Percentiles rank a stretch among this genome's conserved stretches.
These are phyloP conservation scores for Gobius niger DNA, from an alignment of 2,113 vertebrate species.

Conservation along the genomic window DNA sequence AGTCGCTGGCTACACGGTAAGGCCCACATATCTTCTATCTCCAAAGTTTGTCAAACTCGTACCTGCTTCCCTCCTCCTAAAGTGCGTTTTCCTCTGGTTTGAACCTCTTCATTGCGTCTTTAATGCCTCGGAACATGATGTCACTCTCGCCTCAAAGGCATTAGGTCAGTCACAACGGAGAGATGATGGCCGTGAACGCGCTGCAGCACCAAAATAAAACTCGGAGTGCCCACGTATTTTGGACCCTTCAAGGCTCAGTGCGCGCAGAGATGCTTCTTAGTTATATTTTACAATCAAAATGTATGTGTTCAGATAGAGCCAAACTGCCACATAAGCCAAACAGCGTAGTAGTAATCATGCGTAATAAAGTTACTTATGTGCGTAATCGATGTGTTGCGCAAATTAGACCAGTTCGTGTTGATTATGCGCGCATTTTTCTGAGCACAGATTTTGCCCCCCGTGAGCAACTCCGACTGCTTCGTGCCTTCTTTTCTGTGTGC, in stretches of 20 bases:
- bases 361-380: slow-evolving; percentile 14
- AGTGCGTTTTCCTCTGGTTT: slow-evolving; percentile 13
- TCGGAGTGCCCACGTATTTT: slow-evolving; percentile 41
- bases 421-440: slow-evolving; percentile 25
- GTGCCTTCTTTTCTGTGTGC: slow-evolving; percentile 64
- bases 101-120: slow-evolving; percentile 20
- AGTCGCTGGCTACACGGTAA: slow-evolving; percentile 59
- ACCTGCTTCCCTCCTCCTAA: neutral
- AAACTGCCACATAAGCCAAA: neutral
- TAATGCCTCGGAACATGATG: slow-evolving; percentile 29
- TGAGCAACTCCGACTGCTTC: slow-evolving; percentile 48
- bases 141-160: slow-evolving; percentile 51
- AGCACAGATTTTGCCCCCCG: slow-evolving; percentile 32
- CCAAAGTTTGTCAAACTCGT: slow-evolving; percentile 50
- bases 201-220: slow-evolving; percentile 70
- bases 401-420: slow-evolving; percentile 8
- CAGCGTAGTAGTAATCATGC: neutral
- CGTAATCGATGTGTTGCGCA: slow-evolving; percentile 5
- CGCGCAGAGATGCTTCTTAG: slow-evolving; percentile 6
- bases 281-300: neutral
- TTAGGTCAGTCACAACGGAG: slow-evolving; percentile 57
- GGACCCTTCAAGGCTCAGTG: slow-evolving; percentile 25
- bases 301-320: neutral
- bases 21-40: slow-evolving; percentile 30
- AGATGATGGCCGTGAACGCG: slow-evolving; percentile 50